These are phyloP conservation scores for Neodiprion virginianus DNA, from an alignment of 1,140 invertebrate species.

Conservation along the genomic window DNA sequence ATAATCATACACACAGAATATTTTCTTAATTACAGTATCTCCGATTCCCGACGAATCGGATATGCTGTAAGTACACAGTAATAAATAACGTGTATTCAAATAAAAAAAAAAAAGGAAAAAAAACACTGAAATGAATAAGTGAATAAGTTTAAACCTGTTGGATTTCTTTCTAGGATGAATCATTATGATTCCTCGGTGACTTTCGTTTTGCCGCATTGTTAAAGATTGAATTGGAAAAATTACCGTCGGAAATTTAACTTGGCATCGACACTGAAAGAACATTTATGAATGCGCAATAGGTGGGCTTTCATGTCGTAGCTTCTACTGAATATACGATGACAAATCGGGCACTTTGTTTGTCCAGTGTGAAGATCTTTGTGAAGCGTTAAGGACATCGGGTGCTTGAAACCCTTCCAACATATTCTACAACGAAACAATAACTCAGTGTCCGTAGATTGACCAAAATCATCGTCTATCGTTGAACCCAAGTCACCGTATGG, in stretches of 20 bases:
- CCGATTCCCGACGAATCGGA: too few species aligned
- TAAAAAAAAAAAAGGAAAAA: background rate
- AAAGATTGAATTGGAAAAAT: background rate
- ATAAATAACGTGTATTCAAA: background rate
- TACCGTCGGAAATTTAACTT: constrained; percentile 42
- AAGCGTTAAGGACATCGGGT: constrained; percentile 76
- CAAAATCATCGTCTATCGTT: constrained; percentile 40
- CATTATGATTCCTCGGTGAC: constrained; percentile 10
- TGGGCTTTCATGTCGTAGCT: constrained; percentile 71
- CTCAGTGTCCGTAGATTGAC: constrained; percentile 49
- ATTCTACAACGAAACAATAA: constrained; percentile 69
- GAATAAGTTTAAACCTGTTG: background rate
- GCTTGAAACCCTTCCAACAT: constrained; percentile 79
- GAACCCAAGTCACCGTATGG: constrained; percentile 39
- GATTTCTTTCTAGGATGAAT: constrained; percentile 5
- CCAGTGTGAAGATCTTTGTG: constrained; percentile 80
- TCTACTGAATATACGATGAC: constrained; percentile 67
- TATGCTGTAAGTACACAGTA: too few species aligned
- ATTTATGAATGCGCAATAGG: constrained; percentile 65
- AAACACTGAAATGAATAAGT: background rate
- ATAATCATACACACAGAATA: background rate
- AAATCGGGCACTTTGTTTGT: constrained; percentile 72
- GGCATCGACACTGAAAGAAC: constrained; percentile 38
- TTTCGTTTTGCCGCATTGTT: background rate
- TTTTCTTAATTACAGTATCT: too few species aligned